Evolutionary conservation across 1,140 invertebrate genomes (phyloP).

Genomic region (Potamilus streckersoni): DNA sequence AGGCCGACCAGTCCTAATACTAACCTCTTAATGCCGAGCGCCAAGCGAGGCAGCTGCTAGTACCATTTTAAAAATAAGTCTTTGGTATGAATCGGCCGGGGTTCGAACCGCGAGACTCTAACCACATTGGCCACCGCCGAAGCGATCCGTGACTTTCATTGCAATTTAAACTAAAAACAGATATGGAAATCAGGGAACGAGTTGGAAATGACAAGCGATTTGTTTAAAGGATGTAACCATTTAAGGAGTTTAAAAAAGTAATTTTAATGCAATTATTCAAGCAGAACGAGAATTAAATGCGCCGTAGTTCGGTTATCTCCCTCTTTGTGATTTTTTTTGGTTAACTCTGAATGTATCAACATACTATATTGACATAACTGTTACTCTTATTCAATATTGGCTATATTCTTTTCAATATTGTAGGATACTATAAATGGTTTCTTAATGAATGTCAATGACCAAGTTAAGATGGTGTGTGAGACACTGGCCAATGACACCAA

Average conservation of each 20-base stretch:
- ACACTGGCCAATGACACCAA: slow-evolving; percentile 77
- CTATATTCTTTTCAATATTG: slow-evolving; percentile 32
- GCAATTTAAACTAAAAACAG: too few relatives aligned
- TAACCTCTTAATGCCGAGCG: too few relatives aligned
- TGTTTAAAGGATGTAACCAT: too few relatives aligned
- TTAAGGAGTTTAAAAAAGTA: not conserved
- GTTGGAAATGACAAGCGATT: too few relatives aligned
- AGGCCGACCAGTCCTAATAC: too few relatives aligned
- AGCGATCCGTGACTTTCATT: too few relatives aligned
- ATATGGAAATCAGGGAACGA: too few relatives aligned
- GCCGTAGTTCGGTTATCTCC: not conserved
- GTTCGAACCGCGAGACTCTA: too few relatives aligned
- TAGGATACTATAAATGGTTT: slow-evolving; percentile 92
- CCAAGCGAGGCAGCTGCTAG: too few relatives aligned
- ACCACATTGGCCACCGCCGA: too few relatives aligned
- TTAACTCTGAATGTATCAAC: not conserved
- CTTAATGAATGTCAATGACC: slow-evolving; percentile 78
- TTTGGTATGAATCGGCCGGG: too few relatives aligned
- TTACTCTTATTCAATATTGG: not conserved
- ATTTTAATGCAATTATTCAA: not conserved
- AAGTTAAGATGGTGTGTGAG: slow-evolving; percentile 81
- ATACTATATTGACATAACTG: not conserved
- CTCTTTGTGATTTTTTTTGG: not conserved
- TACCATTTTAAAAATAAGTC: too few relatives aligned
- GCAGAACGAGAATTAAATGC: not conserved